phyloP scores from a whole-genome alignment of 2,797 vertebrate species.

The Hyperoplus immaculatus region DNA sequence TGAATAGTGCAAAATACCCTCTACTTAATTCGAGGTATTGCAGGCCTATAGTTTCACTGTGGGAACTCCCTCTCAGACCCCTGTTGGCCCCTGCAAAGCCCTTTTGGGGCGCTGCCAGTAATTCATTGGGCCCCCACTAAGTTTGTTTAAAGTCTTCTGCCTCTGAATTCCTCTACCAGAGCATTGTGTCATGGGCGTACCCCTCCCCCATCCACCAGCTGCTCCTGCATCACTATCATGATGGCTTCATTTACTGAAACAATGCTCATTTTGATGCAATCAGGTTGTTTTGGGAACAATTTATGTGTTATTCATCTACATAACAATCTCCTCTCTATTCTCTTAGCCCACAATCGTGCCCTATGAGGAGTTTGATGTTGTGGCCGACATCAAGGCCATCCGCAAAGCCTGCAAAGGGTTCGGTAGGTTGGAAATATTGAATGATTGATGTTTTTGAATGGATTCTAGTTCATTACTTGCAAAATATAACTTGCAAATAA shows the following conservation, averaged over 20 bases:
- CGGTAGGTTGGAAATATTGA: constrained; percentile 69
- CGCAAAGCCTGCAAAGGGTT: constrained; percentile 89
- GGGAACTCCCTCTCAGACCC: neutral
- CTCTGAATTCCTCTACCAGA: constrained; percentile 56
- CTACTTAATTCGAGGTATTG: neutral
- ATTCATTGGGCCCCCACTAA: constrained; percentile 33
- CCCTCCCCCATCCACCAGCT: constrained; percentile 55
- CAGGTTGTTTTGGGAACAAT: neutral
- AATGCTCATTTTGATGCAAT: constrained; percentile 7
- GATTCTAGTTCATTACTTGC: accelerated
- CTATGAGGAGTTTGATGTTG: constrained; percentile 83
- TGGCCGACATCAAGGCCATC: constrained; percentile 87
- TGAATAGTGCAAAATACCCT: too few relatives aligned
- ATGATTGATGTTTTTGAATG: neutral
- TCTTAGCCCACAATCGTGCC: constrained; percentile 83
- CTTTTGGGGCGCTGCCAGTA: neutral
- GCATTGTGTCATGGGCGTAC: constrained; percentile 8
- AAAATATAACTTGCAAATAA: accelerated
- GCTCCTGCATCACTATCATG: constrained; percentile 18
- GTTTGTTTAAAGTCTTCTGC: constrained; percentile 72
- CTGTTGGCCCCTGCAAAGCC: neutral
- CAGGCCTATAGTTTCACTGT: neutral
- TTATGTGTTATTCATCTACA: neutral
- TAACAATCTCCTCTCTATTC: neutral
- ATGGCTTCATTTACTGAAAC: neutral